Base-by-base conservation (phyloP, 1,140 invertebrate species). In the Habropoda laboriosa region DNA sequence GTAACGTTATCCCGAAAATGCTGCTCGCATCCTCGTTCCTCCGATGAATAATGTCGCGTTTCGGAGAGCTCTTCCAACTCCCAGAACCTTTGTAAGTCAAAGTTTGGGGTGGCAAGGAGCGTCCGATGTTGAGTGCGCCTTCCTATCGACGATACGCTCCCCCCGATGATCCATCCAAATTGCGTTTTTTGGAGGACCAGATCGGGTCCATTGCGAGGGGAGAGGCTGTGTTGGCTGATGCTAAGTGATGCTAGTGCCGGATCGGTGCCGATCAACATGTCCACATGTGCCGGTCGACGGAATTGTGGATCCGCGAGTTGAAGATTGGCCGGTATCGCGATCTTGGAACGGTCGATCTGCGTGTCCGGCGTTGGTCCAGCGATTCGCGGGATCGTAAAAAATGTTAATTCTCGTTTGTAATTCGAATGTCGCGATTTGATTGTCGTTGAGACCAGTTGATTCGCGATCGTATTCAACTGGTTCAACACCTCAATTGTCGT, bases 131-230 rank as follows among this genome's bases (percentile, higher is more conserved):
- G 10, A 12, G 0, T 12, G 10, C 18, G 55, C 18, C 30, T 32
- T 16, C 0, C 30, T 3, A 30, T 38, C n/a, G 32, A 8, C 3
- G 7, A 4, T 12, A 42, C 35, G n/a, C n/a, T 61, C 38, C n/a
- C 60, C 38, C 60, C 60, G 18, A 61, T 61, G 35, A 61, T 61
- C 60, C 60, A 60, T 40, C 58, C 58, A 21, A 60, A 60, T 60
- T 60, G 58, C 7, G n/a, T n/a, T n/a, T n/a, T n/a, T n/a, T n/a
- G n/a, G n/a, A n/a, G n/a, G n/a, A n/a, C n/a, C n/a, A n/a, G 58
- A n/a, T 60, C 58, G 1, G 58, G 7, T 40, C 6, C 32, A 18
- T 38, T 40, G 5, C 6, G 32, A 21, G 32, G 35, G 10, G 30
- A 38, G 18, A 60, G 6, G 1, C 13, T 13, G 12, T 21, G 6